Percentiles rank a stretch among this genome's conserved stretches.
These are phyloP conservation scores for Micrasema minimum DNA, from an alignment of 1,140 invertebrate species.

Conservation along the genomic window DNA sequence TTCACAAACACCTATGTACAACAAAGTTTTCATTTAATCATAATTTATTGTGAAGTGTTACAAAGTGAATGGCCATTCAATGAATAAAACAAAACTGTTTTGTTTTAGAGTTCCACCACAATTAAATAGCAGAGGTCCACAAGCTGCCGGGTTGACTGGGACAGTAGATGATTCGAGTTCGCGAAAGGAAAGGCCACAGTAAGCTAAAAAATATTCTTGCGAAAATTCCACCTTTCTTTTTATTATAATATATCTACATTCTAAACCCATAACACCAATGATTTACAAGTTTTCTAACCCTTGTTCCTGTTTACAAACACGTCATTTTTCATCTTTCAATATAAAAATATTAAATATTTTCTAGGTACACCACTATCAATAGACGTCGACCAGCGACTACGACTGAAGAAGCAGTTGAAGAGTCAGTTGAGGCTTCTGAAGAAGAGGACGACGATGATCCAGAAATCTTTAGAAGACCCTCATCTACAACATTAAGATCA, in stretches of 20 bases:
- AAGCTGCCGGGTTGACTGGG: conserved; percentile 75
- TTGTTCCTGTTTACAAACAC: too few relatives aligned
- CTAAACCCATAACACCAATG: too few relatives aligned
- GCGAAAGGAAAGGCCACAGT: conserved; percentile 72
- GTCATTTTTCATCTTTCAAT: too few relatives aligned
- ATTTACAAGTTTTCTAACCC: too few relatives aligned
- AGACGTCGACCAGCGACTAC: conserved; percentile 58
- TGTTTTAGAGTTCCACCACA: conserved; percentile 60
- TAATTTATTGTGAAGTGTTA: too few relatives aligned
- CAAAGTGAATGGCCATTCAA: too few relatives aligned
- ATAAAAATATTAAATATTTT: too few relatives aligned
- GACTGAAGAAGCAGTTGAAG: conserved; percentile 58
- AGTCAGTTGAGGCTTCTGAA: conserved; percentile 58
- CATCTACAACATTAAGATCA: conserved; percentile 55
- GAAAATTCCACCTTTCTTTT: neutral
- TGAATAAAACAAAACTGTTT: neutral
- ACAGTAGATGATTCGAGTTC: conserved; percentile 44
- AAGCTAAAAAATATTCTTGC: too few relatives aligned
- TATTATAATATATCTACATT: too few relatives aligned
- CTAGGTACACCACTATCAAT: conserved; percentile 68
- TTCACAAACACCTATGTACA: too few relatives aligned
- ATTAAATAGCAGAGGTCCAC: conserved; percentile 74
- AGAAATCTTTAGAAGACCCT: conserved; percentile 18
- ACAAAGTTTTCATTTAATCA: too few relatives aligned
- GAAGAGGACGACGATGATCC: conserved; percentile 53